phyloP scores from a whole-genome alignment of 2,113 vertebrate genomes.

The Oophaga pumilio region DNA sequence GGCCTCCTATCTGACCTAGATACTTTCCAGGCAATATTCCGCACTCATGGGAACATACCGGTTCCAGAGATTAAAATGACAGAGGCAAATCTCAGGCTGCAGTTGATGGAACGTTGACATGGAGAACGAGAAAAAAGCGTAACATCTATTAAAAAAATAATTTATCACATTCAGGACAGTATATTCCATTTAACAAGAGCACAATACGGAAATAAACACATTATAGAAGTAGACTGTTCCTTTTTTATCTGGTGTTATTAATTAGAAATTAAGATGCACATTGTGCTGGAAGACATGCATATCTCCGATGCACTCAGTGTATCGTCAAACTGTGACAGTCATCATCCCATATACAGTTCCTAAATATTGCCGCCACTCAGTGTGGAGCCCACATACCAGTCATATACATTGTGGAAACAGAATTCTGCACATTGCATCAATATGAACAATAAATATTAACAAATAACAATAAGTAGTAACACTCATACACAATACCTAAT shows the following conservation, averaged over 20 bases:
- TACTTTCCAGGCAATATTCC: constrained; percentile 32
- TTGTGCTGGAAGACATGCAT: neutral
- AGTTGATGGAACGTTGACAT: neutral
- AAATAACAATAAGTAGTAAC: too few species aligned
- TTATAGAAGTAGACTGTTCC: neutral
- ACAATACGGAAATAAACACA: neutral
- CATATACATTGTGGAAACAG: too few species aligned
- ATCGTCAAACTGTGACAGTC: neutral
- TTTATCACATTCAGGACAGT: neutral
- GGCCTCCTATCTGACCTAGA: constrained; percentile 46
- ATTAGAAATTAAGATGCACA: neutral
- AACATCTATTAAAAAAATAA: constrained; percentile 27
- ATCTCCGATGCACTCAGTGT: neutral
- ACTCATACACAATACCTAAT: neutral
- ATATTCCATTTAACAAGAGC: neutral
- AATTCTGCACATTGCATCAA: too few species aligned
- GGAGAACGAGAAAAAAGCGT: neutral
- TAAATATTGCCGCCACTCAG: neutral
- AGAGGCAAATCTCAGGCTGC: constrained; percentile 4
- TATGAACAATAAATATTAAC: too few species aligned
- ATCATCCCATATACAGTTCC: neutral
- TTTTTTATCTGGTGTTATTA: neutral
- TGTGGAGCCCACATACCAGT: too few species aligned
- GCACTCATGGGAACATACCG: constrained; percentile 7
- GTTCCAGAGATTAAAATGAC: constrained; percentile 37